Percentiles rank a stretch among this genome's conserved stretches.
phyloP scores from a whole-genome alignment of 23 tunicate species.

The Pegea sp. region DNA sequence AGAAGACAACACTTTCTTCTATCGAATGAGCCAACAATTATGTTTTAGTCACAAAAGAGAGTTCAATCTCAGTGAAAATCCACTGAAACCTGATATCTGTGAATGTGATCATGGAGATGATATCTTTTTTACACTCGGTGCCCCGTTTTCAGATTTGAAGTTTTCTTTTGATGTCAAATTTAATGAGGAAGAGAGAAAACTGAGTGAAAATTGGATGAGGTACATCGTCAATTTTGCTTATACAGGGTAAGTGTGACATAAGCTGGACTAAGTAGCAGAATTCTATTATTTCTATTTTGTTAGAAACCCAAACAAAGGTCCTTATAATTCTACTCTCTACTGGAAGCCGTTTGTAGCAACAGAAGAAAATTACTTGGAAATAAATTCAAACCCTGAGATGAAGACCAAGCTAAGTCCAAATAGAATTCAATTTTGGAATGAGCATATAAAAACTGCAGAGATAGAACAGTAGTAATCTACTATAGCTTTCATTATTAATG shows the following conservation, averaged over 20 bases:
- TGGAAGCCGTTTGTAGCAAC: too few species aligned
- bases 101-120: slow-evolving; percentile 39
- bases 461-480: too few species aligned
- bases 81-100: slow-evolving; percentile 2
- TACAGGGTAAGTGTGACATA: slow-evolving; percentile 34
- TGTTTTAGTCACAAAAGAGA: slow-evolving; percentile 1
- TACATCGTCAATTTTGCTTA: slow-evolving; percentile 30
- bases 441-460: too few species aligned
- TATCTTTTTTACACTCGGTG: slow-evolving; percentile 13
- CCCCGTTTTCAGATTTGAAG: slow-evolving; percentile 2
- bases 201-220: slow-evolving; percentile 22
- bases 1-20: slow-evolving; percentile 1
- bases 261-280: too few species aligned
- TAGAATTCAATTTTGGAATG: too few species aligned
- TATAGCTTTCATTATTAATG: too few species aligned
- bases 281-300: too few species aligned
- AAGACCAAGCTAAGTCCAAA: too few species aligned
- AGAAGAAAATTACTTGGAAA: too few species aligned
- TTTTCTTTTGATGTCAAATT: slow-evolving; percentile 14
- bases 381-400: too few species aligned
- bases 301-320: slow-evolving; percentile 1
- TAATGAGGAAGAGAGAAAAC: slow-evolving; percentile 14
- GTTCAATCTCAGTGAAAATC: background rate
- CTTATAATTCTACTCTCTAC: too few species aligned
- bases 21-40: slow-evolving; percentile 5